Base-by-base conservation (phyloP, 1,140 invertebrate species). In the Drosophila navojoa region DNA sequence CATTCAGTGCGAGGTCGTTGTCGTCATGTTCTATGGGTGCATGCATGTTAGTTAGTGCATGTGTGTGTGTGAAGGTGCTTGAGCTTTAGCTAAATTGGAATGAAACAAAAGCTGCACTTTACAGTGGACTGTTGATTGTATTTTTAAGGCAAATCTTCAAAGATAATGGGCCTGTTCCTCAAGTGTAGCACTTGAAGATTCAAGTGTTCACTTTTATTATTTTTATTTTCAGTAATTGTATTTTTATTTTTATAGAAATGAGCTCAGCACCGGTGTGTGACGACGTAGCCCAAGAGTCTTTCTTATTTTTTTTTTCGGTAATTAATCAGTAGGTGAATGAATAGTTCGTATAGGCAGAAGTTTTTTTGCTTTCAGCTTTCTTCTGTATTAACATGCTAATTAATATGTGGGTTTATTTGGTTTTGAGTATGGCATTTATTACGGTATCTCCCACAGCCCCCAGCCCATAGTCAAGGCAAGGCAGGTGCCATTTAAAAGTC, bases 401-500 rank as follows among this genome's bases (percentile, higher is more conserved):
- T n/a, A 25, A 40, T 22, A 35, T 47, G 15, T 53, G 38, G 16
- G 25, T 55, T 54, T 52, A 52, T 25, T 53, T 72, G 63, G 54
- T 55, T 72, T 67, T 67, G 25, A 29, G 55, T 38, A 59, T 66
- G 55, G 38, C 53, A 66, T 71, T 58, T 55, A 66, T 38, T 40
- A 29, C 32, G 15, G 22, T 44, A 25, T 29, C 57, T 32, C 19
- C 27, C 19, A 22, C 19, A 22, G 19, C 19, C 29, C 66, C 32
- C 11, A 11, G 7, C 19, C 22, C 19, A 13, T 16, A 29, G 3
- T 19, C 19, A 32, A 25, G 29, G 45, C 53, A 70, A 50, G 81
- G 66, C 81, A 81, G 79, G 82, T 87, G 82, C 82, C 79, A 86
- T 86, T 86, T 86, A 87, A 87, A 87, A 89, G 82, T 87, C 84